Evolutionary conservation across 2,797 vertebrate species (phyloP).

Genomic region (Hippoglossus hippoglossus): DNA sequence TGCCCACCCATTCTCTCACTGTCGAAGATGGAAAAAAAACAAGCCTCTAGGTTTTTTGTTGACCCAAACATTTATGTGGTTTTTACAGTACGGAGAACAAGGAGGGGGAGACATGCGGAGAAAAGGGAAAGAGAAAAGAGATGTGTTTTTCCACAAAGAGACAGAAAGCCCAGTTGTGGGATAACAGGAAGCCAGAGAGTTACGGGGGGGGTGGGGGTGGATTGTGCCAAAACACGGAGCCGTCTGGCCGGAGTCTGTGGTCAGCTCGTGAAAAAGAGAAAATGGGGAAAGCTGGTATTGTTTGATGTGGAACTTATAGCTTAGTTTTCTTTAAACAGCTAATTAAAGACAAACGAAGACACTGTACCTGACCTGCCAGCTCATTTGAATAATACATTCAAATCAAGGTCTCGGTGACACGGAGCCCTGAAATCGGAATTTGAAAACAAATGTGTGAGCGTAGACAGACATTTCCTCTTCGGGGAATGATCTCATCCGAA

Average conservation of each 20-base stretch:
- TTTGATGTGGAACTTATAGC: constrained; percentile 55
- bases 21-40: constrained; percentile 60
- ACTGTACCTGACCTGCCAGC: constrained; percentile 21
- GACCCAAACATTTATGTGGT: constrained; percentile 75
- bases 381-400: background rate
- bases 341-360: constrained; percentile 28
- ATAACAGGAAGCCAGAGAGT: constrained; percentile 80
- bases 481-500: constrained; percentile 52
- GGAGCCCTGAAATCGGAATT: constrained; percentile 27
- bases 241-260: constrained; percentile 85
- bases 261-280: constrained; percentile 67
- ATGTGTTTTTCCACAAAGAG: constrained; percentile 61
- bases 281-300: constrained; percentile 41
- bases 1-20: constrained; percentile 9
- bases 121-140: constrained; percentile 19
- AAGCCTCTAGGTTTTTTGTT: constrained; percentile 41
- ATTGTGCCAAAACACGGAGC: constrained; percentile 66
- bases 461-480: constrained; percentile 21
- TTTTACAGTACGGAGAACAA: constrained; percentile 59
- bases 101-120: constrained; percentile 26
- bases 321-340: constrained; percentile 9
- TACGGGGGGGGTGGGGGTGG: constrained; percentile 29
- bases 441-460: constrained; percentile 38
- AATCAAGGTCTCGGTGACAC: too few relatives aligned
- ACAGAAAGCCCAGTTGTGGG: constrained; percentile 65